Conservation (phyloP, 2,888 invertebrate species). For the Marronus borbonicus region DNA sequence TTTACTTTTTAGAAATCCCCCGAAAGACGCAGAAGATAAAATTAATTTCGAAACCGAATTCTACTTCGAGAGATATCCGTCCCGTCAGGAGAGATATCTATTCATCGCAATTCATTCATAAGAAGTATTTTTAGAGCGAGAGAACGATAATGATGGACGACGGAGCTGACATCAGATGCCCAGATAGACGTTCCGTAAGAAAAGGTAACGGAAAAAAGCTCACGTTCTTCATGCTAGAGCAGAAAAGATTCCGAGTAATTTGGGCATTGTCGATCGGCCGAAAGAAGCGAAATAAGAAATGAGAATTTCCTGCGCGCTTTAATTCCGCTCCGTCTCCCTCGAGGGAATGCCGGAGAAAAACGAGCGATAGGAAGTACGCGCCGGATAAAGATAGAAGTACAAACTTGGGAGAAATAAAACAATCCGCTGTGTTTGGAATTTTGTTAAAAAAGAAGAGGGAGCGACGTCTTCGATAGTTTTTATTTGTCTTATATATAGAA, state of each 20-base stretch:
- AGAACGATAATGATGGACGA: background rate
- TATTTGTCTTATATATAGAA: background rate
- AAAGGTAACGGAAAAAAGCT: background rate
- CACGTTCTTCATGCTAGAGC: background rate
- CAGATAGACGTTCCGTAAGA: background rate
- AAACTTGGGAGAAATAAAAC: constrained; percentile 16
- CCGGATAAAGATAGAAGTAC: background rate
- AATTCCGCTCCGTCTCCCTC: background rate
- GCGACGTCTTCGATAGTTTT: constrained; percentile 5
- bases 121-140: background rate
- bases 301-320: background rate
- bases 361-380: background rate
- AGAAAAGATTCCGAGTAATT: constrained; percentile 1
- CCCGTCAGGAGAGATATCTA: background rate
- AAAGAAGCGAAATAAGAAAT: constrained; percentile 7
- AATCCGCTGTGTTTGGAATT: constrained; percentile 7
- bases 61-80: background rate
- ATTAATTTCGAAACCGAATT: background rate
- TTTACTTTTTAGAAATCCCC: background rate
- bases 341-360: background rate
- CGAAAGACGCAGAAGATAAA: background rate
- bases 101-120: background rate
- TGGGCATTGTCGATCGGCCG: background rate
- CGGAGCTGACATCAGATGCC: background rate
- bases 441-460: constrained; percentile 9